These are phyloP conservation scores for Ptilodon capucinus DNA, from an alignment of 2,888 invertebrate genomes.

Conservation along the genomic window DNA sequence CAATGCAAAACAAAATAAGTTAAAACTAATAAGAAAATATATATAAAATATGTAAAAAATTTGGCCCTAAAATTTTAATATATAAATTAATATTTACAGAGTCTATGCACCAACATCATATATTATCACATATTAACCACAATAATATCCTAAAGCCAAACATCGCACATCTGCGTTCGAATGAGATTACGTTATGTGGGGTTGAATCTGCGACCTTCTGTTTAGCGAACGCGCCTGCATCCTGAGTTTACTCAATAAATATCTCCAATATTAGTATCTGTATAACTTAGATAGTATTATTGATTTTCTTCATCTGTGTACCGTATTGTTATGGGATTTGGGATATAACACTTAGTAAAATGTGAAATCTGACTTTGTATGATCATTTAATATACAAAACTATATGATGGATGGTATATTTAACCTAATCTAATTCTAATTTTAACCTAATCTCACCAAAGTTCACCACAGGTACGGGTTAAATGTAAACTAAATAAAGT, in stretches of 20 bases:
- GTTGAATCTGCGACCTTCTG: neutral
- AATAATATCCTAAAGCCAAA: conserved; percentile 1
- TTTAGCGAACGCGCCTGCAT: neutral
- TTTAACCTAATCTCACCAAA: neutral
- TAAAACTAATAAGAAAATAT: too few species aligned
- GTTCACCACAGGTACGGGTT: neutral
- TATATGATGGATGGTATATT: too few species aligned
- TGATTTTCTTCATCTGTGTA: too few species aligned
- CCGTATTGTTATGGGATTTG: too few species aligned
- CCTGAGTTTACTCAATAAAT: neutral
- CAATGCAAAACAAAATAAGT: too few species aligned
- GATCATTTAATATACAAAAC: too few species aligned
- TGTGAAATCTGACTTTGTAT: too few species aligned
- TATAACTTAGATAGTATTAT: neutral
- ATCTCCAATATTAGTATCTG: neutral
- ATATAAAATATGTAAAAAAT: too few species aligned
- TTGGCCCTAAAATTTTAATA: too few species aligned
- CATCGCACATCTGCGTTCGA: neutral
- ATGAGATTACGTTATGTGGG: neutral
- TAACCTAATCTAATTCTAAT: neutral
- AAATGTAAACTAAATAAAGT: conserved; percentile 27
- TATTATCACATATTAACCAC: neutral
- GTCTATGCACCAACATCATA: too few species aligned
- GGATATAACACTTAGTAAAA: too few species aligned
- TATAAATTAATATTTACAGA: too few species aligned